Evolutionary conservation across 2,888 invertebrate genomes (phyloP).

Genomic region (Danaus chrysippus): DNA sequence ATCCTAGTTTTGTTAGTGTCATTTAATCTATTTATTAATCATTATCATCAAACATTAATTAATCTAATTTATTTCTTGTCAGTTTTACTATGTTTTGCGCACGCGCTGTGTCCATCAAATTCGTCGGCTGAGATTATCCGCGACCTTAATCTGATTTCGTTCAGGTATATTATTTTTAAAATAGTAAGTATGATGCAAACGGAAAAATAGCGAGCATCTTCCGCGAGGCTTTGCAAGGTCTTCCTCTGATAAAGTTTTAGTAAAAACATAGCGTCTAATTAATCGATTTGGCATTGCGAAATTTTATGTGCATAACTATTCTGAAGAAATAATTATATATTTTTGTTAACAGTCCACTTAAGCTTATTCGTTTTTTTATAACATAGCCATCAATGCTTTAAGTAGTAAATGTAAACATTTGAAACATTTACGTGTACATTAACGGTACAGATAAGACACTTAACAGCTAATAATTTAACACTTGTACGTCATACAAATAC

Average conservation of each 20-base stretch:
- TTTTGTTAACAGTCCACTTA: background rate
- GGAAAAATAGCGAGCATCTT: slow-evolving; percentile 10
- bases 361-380: background rate
- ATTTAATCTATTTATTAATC: background rate
- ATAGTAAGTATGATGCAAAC: slow-evolving; percentile 10
- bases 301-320: background rate
- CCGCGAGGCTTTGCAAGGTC: slow-evolving; percentile 15
- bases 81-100: background rate
- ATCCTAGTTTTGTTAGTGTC: background rate
- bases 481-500: background rate
- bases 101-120: slow-evolving; percentile 16
- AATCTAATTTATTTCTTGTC: background rate
- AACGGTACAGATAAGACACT: slow-evolving; percentile 3
- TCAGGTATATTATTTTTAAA: slow-evolving; percentile 14
- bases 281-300: background rate
- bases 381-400: background rate
- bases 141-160: slow-evolving; percentile 23
- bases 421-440: background rate
- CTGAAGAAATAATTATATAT: background rate
- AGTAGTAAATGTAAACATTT: background rate
- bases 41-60: no score
- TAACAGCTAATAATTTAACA: background rate
- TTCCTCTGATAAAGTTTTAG: slow-evolving; percentile 9
- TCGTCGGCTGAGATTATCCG: slow-evolving; percentile 19
- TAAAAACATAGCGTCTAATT: slow-evolving; percentile 4